phyloP scores from a whole-genome alignment of 2,113 vertebrate species.

The Thalassarche chlororhynchos region DNA sequence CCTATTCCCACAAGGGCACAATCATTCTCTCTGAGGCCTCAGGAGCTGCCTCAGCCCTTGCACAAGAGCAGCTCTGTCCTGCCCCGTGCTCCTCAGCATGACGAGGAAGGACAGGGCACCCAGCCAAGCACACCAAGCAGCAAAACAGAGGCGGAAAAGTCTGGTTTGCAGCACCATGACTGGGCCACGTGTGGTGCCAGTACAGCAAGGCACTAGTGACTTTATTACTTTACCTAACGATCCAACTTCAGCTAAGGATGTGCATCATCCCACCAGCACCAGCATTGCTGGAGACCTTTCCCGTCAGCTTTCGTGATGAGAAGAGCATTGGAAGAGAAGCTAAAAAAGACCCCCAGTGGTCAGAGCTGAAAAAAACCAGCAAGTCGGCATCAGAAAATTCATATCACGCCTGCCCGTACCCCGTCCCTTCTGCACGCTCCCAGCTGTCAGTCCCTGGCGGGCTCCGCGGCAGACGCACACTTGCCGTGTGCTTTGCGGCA shows the following conservation, averaged over 20 bases:
- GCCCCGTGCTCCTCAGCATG: not conserved
- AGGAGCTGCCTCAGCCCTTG: not conserved
- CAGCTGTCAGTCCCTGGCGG: not conserved
- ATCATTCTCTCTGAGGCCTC: not conserved
- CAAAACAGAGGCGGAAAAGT: not conserved
- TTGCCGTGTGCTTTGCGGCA: not conserved
- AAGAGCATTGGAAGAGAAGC: not conserved
- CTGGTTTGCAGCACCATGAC: not conserved
- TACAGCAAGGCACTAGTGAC: not conserved
- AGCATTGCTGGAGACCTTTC: not conserved
- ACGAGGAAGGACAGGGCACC: not conserved
- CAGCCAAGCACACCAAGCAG: rapidly evolving
- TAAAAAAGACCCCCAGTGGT: not conserved
- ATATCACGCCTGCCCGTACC: not conserved
- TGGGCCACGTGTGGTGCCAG: too few relatives aligned
- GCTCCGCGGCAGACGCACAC: not conserved
- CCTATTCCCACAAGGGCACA: not conserved
- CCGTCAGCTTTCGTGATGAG: not conserved
- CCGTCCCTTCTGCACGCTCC: not conserved
- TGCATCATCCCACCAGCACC: not conserved
- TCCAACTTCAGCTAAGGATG: not conserved
- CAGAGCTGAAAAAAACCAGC: not conserved
- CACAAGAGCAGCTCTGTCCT: not conserved
- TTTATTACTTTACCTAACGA: not conserved
- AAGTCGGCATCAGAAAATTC: not conserved